Base-by-base conservation (phyloP, 2,797 vertebrate genomes). In the Odontamblyopus lacepedii region DNA sequence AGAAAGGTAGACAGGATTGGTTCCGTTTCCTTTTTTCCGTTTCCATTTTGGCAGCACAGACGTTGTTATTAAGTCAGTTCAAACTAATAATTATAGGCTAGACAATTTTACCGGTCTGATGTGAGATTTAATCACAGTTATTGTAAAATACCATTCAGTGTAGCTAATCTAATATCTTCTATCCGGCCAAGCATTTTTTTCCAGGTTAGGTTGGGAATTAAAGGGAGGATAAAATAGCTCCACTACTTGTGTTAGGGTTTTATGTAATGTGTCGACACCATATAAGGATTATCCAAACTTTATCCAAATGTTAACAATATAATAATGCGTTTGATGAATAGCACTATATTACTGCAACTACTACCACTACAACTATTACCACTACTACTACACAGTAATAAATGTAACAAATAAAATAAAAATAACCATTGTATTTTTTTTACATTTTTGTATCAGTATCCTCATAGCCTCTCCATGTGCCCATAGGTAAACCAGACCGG, bases 401-500 rank as follows among this genome's bases (percentile, higher is more conserved):
- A 48, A 48, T 48, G 2, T 15, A 48, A 13, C 2, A 44, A 2
- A 44, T 0, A 60, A 60, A 29, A 16, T 1, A 27, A 13, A 4
- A 48, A 19, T 18, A 60, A 30, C 7, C 12, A 15, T 16, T 29
- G 26, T 30, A 30, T 16, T 29, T 61, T 61, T 23, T 16, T 29
- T 32, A 12, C 0, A 48, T 23, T 6, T 50, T 63, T 65, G 63
- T 53, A 7, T 55, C 15, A 6, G 57, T 5, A 27, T 26, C 55
- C 26, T 56, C 23, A 59, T 13, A 59, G 9, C 23, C 4, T 27
- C 30, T 61, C 29, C 26, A 51, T 5, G 5, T 35, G 18, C 77
- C 18, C 75, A 7, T 76, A 18, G 55, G 92, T 30, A 96, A 94
- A 78, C 94, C 85, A 74, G 96, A 96, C 6, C 96, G 95, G 13